A percentile compares a stretch with the other conserved stretches of the same genome.
These are phyloP conservation scores for Clivina fossor DNA, from an alignment of 2,888 invertebrate species.

Conservation along the genomic window DNA sequence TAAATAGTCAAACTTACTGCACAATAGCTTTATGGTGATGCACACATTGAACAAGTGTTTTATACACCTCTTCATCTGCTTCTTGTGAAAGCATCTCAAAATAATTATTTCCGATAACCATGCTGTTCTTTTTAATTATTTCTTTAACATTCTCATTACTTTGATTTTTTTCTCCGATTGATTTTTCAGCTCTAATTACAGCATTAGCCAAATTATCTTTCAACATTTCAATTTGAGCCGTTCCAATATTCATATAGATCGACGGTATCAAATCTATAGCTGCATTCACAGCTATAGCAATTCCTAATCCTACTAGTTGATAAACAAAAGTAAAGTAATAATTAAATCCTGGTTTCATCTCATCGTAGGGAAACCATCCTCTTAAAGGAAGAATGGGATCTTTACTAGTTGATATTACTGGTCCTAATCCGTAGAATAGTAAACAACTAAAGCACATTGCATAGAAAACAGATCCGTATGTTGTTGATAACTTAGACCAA, in stretches of 20 bases:
- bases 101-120: too few species aligned
- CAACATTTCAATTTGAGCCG: conserved; percentile 7
- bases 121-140: too few species aligned
- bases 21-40: conserved; percentile 2
- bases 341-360: background rate
- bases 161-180: background rate
- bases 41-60: background rate
- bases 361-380: conserved; percentile 12
- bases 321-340: background rate
- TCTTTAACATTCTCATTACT: background rate
- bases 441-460: too few species aligned
- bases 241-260: conserved; percentile 9
- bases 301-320: background rate
- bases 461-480: too few species aligned
- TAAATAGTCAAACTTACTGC: background rate
- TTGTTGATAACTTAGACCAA: too few species aligned
- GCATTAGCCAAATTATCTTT: conserved; percentile 10
- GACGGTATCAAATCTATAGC: conserved; percentile 4
- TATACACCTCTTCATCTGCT: background rate
- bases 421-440: too few species aligned
- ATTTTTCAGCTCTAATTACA: background rate
- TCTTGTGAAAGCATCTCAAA: background rate
- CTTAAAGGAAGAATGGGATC: background rate
- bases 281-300: background rate
- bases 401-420: too few species aligned